Evolutionary conservation across 2,888 invertebrate genomes (phyloP).

Genomic region (Nudaria mundana): DNA sequence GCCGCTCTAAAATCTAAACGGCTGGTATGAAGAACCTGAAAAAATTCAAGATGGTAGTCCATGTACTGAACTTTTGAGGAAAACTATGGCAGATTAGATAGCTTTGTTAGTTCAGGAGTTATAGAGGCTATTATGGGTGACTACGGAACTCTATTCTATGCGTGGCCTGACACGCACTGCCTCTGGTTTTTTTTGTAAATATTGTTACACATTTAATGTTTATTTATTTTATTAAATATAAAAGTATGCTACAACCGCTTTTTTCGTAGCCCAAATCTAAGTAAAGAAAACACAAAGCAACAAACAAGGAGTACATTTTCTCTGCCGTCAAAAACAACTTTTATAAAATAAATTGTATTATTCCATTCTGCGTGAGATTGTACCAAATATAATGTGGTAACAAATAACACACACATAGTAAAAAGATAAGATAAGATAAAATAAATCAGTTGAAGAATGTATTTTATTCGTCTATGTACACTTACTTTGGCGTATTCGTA

Average conservation of each 20-base stretch:
- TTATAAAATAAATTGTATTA: slow-evolving; percentile 66
- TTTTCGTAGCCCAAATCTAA: slow-evolving; percentile 35
- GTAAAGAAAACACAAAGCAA: slow-evolving; percentile 52
- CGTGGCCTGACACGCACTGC: no score
- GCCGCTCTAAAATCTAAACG: no score
- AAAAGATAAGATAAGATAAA: slow-evolving; percentile 18
- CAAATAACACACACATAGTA: slow-evolving; percentile 25
- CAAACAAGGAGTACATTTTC: slow-evolving; percentile 61
- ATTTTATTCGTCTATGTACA: slow-evolving; percentile 5
- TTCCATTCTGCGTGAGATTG: slow-evolving; percentile 45
- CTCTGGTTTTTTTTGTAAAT: no score
- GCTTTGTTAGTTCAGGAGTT: no score
- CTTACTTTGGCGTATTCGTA: slow-evolving; percentile 2
- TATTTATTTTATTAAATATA: neutral
- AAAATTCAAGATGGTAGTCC: no score
- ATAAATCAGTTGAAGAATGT: slow-evolving; percentile 6
- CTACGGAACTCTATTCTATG: no score
- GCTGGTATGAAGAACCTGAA: no score
- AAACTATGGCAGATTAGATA: no score
- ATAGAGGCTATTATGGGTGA: no score
- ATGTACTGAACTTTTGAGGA: no score
- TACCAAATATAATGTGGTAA: slow-evolving; percentile 29
- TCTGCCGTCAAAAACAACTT: slow-evolving; percentile 65
- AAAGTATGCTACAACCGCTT: slow-evolving; percentile 18
- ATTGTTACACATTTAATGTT: no score